These are phyloP conservation scores for Drosophila formosana DNA, from an alignment of 2,888 invertebrate genomes.

Conservation along the genomic window DNA sequence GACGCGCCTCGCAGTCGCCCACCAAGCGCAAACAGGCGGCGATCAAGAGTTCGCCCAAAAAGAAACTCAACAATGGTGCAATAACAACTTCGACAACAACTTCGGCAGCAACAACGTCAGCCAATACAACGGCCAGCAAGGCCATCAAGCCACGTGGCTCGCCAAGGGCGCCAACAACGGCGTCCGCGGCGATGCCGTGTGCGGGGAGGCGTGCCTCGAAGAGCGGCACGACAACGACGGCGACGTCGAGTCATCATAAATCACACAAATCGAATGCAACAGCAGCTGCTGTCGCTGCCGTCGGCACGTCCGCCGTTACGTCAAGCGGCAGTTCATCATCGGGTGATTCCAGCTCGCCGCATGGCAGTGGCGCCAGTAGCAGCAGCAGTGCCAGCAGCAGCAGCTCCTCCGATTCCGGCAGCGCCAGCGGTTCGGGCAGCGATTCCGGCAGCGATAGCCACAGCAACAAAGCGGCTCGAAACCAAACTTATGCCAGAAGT, in stretches of 20 bases:
- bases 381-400: conserved; percentile 35
- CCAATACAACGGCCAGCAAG: conserved; percentile 49
- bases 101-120: conserved; percentile 63
- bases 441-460: conserved; percentile 38
- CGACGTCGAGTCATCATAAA: conserved; percentile 63
- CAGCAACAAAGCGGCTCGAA: conserved; percentile 53
- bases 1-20: conserved; percentile 78
- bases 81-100: conserved; percentile 64
- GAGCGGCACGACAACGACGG: conserved; percentile 59
- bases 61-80: conserved; percentile 84
- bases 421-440: conserved; percentile 31
- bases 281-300: conserved; percentile 28
- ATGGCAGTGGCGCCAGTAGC: conserved; percentile 71
- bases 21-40: conserved; percentile 71
- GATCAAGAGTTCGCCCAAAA: conserved; percentile 73
- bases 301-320: conserved; percentile 77
- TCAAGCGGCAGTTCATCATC: conserved; percentile 81
- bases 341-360: conserved; percentile 80
- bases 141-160: conserved; percentile 60
- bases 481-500: conserved; percentile 79
- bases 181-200: conserved; percentile 53
- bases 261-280: conserved; percentile 30
- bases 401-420: conserved; percentile 24
- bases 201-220: conserved; percentile 77
- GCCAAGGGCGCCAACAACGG: conserved; percentile 50